Evolutionary conservation across 1,140 invertebrate genomes (phyloP).

Genomic region (Tetragonula clypearis): DNA sequence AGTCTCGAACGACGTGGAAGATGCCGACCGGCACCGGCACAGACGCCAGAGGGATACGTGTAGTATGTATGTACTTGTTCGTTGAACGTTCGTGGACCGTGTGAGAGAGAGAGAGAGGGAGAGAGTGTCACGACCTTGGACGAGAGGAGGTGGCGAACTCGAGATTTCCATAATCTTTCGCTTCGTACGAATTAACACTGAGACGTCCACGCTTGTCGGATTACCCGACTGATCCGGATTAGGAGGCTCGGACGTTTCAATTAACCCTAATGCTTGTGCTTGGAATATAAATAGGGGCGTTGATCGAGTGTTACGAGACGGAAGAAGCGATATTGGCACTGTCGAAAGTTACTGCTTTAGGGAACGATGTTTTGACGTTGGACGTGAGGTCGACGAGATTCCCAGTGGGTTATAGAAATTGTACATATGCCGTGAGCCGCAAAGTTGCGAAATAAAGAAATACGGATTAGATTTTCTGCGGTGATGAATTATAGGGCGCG

Average conservation of each 20-base stretch:
- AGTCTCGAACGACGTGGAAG: background rate
- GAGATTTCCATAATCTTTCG: constrained; percentile 57
- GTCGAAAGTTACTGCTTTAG: background rate
- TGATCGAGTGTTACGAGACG: constrained; percentile 3
- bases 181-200: constrained; percentile 58
- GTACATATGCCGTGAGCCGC: background rate
- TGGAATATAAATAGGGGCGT: constrained; percentile 34
- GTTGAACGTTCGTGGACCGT: background rate
- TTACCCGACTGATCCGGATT: constrained; percentile 56
- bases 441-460: background rate
- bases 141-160: background rate
- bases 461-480: background rate
- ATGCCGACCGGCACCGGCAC: background rate
- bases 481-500: background rate
- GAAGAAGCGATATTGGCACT: constrained; percentile 2
- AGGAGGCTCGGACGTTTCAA: constrained; percentile 57
- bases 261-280: constrained; percentile 56
- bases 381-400: background rate
- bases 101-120: background rate
- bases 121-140: background rate
- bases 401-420: background rate
- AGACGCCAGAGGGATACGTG: background rate
- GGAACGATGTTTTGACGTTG: background rate
- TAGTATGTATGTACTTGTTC: too few species aligned
- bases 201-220: constrained; percentile 59